These are phyloP conservation scores for Alces alces DNA, from an alignment of 2,113 vertebrate species.

Conservation along the genomic window DNA sequence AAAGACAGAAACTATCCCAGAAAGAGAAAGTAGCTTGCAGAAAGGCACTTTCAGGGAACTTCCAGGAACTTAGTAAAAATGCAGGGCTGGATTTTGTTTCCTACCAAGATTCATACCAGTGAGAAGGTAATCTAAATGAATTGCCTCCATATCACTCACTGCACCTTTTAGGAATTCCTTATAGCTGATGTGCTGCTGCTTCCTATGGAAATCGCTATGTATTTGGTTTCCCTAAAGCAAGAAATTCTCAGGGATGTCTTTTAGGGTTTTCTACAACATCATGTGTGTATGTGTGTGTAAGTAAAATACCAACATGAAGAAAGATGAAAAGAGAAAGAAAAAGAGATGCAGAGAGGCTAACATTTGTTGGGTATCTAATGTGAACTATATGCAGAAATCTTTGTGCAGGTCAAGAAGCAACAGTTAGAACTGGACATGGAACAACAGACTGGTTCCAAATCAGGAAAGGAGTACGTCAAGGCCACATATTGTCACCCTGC, in stretches of 20 bases:
- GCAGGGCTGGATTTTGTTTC: neutral
- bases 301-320: neutral
- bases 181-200: neutral
- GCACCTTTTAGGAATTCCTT: neutral
- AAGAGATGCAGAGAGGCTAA: neutral
- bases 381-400: neutral
- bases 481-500: neutral
- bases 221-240: neutral
- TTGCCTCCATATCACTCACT: neutral
- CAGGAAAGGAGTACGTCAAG: neutral
- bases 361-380: neutral
- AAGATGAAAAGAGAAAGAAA: neutral
- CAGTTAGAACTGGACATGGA: neutral
- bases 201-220: neutral
- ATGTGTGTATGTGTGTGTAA: neutral
- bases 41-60: neutral
- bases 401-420: neutral
- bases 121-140: neutral
- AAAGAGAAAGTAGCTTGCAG: neutral
- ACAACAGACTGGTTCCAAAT: neutral
- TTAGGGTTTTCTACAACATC: neutral
- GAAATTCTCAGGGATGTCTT: neutral
- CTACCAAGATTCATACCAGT: neutral
- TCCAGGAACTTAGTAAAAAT: neutral
- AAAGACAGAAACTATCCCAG: neutral